Evolutionary conservation across 2,113 vertebrate species (phyloP), one percentile per base, ranked within the genome.

Genomic region (Silurus asotus): DNA sequence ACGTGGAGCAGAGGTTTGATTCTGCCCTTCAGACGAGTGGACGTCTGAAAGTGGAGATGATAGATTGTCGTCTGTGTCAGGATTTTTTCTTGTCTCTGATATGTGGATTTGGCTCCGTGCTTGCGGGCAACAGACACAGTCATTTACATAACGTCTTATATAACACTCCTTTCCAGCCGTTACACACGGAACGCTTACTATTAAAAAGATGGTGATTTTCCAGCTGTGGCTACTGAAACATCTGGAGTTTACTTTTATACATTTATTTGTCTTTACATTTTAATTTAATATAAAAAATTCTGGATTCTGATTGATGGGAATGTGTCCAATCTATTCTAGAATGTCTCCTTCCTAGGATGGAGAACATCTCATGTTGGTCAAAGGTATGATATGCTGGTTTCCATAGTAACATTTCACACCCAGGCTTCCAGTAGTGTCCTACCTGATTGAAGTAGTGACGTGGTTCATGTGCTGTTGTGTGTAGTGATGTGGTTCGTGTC

Each of bases 31-130:
- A 83, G 76, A 80, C 69, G 11, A 65, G 67, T 23, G 58, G 23
- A 61, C 10, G 69, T 49, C 28, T 58, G 59, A 58, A 65, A 81
- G 55, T 25, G 69, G 67, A 86, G 70, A 28, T 61, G 58, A 75
- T 49, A 81, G 17, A 20, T 28, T 51, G 53, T 85, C 70, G 51
- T 84, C 59, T 51, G 53, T 82, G 67, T 82, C 84, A 65, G 61
- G 48, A 77, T 77, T 85, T 88, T 61, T 19, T 17, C 51, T 69
- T 61, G 65, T 37, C 37, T 37, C 61, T 64, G 62, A 70, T 86
- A 62, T 82, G 62, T 82, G 55, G 61, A 85, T 88, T 85, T 84
- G 11, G n/a, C 77, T 59, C 17, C n/a, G 61, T 79, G 56, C 65
- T 62, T n/a, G 53, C 51, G 11, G 51, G 28, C 70, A 20, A 49